Base-by-base conservation (phyloP, 2,113 vertebrate species). In the Eulemur macaco region DNA sequence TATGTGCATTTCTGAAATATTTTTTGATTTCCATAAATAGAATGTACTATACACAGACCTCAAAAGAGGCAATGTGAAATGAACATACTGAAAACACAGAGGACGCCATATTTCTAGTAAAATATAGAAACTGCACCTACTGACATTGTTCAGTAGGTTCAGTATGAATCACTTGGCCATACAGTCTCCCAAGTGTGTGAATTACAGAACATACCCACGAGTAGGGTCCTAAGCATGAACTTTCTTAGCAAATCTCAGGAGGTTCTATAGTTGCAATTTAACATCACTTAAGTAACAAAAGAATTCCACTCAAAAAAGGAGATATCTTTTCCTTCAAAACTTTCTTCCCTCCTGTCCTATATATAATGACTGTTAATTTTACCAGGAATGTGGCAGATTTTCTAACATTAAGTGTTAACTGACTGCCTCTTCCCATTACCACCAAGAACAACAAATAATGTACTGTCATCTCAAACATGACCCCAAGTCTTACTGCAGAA, bases 21-120 rank as follows among this genome's bases (percentile, higher is more conserved):
- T 83, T 96, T 60, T 83, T 92, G 82, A 74, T 64, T 54, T 94
- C 87, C 52, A 97, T 76, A 91, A 96, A 96, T 83, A 91, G 89
- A 96, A 64, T 54, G 68, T 20, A 74, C 64, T 93, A 85, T 64
- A 89, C 89, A 92, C 69, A 96, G 78, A 86, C 39, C 93, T 89
- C 92, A 77, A 86, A 86, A 87, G 78, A 96, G 87, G 87, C 84
- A 69, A 50, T 76, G 25, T 52, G 60, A 88, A 73, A 20, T 52
- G 66, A 88, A 73, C 27, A 86, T 31, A 56, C 12, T 63, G 18
- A 73, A 89, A 71, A 82, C 84, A 56, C 76, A 77, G 47, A 90
- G n/a, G 21, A 80, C 92, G 83, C 63, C 54, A 11, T 42, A 34
- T 56, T 31, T 77, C 78, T 42, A 83, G 50, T 58, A 77, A 94